Base-by-base conservation (phyloP, 2,797 vertebrate genomes). In the Microctenopoma lineatum region DNA sequence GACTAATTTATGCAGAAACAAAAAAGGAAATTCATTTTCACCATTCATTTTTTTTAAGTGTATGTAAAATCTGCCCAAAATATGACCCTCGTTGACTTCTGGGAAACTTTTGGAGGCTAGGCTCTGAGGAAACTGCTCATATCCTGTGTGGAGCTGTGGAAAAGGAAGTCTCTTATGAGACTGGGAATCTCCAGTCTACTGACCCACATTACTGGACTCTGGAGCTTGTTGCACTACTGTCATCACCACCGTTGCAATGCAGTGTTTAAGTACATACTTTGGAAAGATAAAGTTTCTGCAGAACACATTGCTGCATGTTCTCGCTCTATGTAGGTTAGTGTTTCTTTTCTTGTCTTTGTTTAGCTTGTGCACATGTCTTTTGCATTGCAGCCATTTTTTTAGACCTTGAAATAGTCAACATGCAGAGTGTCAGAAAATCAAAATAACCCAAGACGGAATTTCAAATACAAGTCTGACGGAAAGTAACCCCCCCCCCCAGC, bases 121-220 rank as follows among this genome's bases (percentile, higher is more conserved):
- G 64, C 58, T 77, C 61, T 41, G 60, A 89, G 84, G 90, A 92
- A 91, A 88, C 88, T 86, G 80, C 76, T 90, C 86, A 90, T 89
- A 90, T 92, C 90, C 91, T 90, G 89, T 79, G 70, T 74, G 69
- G 80, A 83, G 80, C 77, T 72, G 45, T 81, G 76, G 81, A 89
- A 82, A 68, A 84, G 89, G 89, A 91, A 86, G 85, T 84, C 81
- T 87, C 84, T 70, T 74, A 75, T 87, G 83, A 89, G 84, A 83
- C 54, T 69, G 75, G 74, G 75, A 83, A 81, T 85, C 87, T 87
- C 77, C 77, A 83, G 80, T 84, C 81, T 78, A 80, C 70, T 92
- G 90, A 91, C 87, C 88, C 79, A 90, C 76, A 92, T 91, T 73
- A 21, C 67, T 63, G 73, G 60, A 38, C 66, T 70, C 55, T 74